A percentile compares a stretch with the other conserved stretches of the same genome.
Evolutionary conservation across 2,888 invertebrate species (phyloP).

Genomic region (Strigamia transsilvanica): DNA sequence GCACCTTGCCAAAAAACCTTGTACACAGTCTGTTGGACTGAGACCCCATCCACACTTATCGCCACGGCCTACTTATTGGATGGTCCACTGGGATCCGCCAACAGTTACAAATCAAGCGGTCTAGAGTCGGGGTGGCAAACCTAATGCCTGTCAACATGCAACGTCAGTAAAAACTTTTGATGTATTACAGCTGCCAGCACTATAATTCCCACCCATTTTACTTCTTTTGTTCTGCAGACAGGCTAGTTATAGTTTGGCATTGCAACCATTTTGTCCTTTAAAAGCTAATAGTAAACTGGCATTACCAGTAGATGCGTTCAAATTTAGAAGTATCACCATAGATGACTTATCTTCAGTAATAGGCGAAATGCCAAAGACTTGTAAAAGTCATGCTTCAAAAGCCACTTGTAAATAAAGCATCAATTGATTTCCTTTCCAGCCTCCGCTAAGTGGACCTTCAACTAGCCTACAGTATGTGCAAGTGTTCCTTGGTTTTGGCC

Average conservation of each 20-base stretch:
- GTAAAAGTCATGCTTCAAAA: too few relatives aligned
- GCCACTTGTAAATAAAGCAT: too few relatives aligned
- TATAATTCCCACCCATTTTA: neutral
- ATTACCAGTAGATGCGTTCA: too few relatives aligned
- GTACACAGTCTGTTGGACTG: neutral
- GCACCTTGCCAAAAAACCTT: neutral
- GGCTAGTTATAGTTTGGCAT: neutral
- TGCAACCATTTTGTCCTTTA: neutral
- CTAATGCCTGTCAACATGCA: constrained; percentile 8
- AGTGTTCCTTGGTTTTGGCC: too few relatives aligned
- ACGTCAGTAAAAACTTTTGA: neutral
- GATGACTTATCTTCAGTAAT: too few relatives aligned
- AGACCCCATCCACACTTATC: neutral
- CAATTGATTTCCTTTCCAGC: too few relatives aligned
- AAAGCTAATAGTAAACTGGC: too few relatives aligned
- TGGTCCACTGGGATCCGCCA: neutral
- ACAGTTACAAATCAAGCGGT: neutral
- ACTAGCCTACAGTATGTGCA: too few relatives aligned
- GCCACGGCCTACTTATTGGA: neutral
- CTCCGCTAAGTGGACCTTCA: too few relatives aligned
- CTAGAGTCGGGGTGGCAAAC: neutral
- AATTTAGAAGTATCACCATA: too few relatives aligned
- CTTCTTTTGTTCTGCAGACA: neutral
- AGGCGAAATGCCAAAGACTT: too few relatives aligned
- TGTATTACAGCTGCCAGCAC: neutral